phyloP scores from a whole-genome alignment of 2,888 invertebrate species.

The Tipula confusa region DNA sequence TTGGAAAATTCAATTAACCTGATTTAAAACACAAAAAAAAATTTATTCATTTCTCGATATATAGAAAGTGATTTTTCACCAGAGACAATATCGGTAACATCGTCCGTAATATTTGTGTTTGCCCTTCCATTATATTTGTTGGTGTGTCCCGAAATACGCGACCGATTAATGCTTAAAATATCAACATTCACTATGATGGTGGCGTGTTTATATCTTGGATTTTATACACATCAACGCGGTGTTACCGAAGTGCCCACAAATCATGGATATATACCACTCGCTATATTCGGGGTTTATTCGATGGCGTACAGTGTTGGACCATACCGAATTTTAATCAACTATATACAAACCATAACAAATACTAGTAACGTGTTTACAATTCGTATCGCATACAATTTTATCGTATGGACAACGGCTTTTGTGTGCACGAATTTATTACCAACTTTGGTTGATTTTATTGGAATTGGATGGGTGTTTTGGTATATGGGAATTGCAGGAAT shows the following conservation, averaged over 20 bases:
- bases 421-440: slow-evolving; percentile 60
- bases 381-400: slow-evolving; percentile 33
- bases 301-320: slow-evolving; percentile 35
- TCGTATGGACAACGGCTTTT: slow-evolving; percentile 68
- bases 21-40: too few relatives aligned
- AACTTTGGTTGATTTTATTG: slow-evolving; percentile 54
- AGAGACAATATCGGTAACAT: background rate
- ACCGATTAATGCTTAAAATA: background rate
- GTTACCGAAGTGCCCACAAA: slow-evolving; percentile 33
- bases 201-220: slow-evolving; percentile 34
- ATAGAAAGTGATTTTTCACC: background rate
- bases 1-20: background rate
- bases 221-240: slow-evolving; percentile 35
- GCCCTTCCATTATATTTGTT: background rate
- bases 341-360: slow-evolving; percentile 31
- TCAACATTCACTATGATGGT: slow-evolving; percentile 33
- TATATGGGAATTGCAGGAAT: slow-evolving; percentile 60
- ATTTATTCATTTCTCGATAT: background rate
- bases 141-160: background rate
- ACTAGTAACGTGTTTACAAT: slow-evolving; percentile 34
- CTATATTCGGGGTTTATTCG: slow-evolving; percentile 34
- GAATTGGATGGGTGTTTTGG: slow-evolving; percentile 62
- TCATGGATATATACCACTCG: slow-evolving; percentile 34
- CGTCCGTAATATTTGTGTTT: background rate
- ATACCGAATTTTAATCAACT: slow-evolving; percentile 34